These are phyloP conservation scores for Mizuhopecten yessoensis DNA, from an alignment of 1,140 invertebrate species.

Conservation along the genomic window DNA sequence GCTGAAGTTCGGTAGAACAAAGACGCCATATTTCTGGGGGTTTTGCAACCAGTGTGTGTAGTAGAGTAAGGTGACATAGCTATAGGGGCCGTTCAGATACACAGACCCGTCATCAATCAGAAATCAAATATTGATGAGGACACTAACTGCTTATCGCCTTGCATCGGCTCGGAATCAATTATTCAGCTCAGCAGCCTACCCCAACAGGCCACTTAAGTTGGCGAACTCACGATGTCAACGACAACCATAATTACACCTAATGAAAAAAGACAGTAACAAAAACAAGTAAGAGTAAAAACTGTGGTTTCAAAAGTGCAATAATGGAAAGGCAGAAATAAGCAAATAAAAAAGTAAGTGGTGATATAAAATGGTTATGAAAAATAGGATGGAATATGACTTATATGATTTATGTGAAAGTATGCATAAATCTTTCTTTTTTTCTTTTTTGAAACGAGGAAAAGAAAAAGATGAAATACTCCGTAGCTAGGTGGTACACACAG, in stretches of 20 bases:
- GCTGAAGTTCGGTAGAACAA: neutral
- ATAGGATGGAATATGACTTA: no score
- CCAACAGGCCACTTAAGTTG: neutral
- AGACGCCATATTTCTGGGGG: neutral
- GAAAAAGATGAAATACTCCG: no score
- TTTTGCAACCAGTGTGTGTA: slow-evolving; percentile 25
- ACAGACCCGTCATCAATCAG: slow-evolving; percentile 4
- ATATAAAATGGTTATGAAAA: no score
- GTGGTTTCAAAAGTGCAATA: slow-evolving; percentile 20
- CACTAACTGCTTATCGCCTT: slow-evolving; percentile 7
- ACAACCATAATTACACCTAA: neutral
- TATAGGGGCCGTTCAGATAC: neutral
- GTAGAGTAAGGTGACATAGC: neutral
- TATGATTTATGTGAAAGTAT: no score
- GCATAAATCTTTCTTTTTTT: no score
- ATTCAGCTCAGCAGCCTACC: neutral
- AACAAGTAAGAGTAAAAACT: neutral
- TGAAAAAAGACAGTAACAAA: slow-evolving; percentile 29
- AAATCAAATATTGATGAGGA: slow-evolving; percentile 22
- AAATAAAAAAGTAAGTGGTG: neutral
- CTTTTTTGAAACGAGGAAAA: no score
- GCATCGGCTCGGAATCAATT: neutral
- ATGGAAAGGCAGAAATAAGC: neutral
- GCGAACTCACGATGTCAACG: slow-evolving; percentile 4
- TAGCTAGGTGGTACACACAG: no score